A percentile compares a stretch with the other conserved stretches of the same genome.
Evolutionary conservation across 2,113 vertebrate genomes (phyloP).

Genomic region (Gnathonemus echidnorhynchus): DNA sequence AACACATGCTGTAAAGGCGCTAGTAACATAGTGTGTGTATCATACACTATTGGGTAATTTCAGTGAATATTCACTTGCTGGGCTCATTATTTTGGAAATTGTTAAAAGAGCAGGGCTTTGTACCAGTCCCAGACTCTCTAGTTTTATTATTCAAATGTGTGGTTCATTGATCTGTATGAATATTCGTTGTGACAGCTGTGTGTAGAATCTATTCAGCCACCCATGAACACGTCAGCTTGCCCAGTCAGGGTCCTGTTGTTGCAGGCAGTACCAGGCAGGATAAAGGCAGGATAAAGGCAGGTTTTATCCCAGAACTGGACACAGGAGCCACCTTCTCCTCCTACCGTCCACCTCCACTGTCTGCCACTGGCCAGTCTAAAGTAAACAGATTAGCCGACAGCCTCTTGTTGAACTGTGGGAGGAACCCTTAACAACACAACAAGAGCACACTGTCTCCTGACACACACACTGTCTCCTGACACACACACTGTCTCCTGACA

Average conservation of each 20-base stretch:
- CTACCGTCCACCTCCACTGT: neutral
- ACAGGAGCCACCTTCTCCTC: neutral
- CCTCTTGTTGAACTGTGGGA: neutral
- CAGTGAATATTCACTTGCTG: neutral
- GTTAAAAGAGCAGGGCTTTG: neutral
- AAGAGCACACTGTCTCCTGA: neutral
- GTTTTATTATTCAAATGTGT: neutral
- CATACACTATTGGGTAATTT: neutral
- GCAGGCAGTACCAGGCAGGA: neutral
- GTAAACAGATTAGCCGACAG: neutral
- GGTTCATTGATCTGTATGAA: neutral
- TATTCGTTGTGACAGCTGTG: neutral
- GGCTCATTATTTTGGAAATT: neutral
- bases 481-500: neutral
- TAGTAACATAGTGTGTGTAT: neutral
- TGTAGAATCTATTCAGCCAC: neutral
- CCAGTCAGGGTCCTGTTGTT: neutral
- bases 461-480: neutral
- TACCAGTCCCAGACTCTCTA: neutral
- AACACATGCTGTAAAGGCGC: neutral
- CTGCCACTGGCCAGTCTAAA: neutral
- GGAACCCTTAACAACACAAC: neutral
- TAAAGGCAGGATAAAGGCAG: neutral
- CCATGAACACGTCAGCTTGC: neutral
- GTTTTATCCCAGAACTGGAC: neutral